A percentile compares a stretch with the other conserved stretches of the same genome.
Evolutionary conservation across 2,888 invertebrate species (phyloP).

Genomic region (Mythimna lalbum): DNA sequence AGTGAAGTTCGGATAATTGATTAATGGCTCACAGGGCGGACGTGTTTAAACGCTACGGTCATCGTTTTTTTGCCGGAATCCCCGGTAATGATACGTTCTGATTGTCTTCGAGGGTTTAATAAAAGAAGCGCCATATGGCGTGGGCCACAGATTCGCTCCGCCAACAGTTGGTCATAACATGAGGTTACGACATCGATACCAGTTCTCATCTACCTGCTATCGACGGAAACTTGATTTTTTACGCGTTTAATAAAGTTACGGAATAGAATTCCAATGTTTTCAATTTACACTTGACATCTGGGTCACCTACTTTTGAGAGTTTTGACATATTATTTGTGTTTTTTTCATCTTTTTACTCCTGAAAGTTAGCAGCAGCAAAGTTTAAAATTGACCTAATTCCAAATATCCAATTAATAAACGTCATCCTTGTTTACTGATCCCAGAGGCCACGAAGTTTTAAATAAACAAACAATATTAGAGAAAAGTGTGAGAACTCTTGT

Average conservation of each 20-base stretch:
- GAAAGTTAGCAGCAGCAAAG: constrained; percentile 41
- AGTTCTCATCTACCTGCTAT: constrained; percentile 62
- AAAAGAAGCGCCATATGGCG: constrained; percentile 84
- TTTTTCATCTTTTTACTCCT: constrained; percentile 49
- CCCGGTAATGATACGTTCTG: constrained; percentile 88
- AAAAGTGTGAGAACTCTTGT: constrained; percentile 18
- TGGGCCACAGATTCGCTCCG: constrained; percentile 79
- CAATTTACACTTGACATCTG: constrained; percentile 49
- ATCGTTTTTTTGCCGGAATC: constrained; percentile 83
- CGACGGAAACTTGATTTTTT: constrained; percentile 51
- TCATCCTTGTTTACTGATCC: constrained; percentile 45
- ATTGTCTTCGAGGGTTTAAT: constrained; percentile 82
- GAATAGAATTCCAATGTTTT: constrained; percentile 35
- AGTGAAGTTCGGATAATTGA: constrained; percentile 87
- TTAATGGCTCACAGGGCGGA: constrained; percentile 87
- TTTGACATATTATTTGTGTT: constrained; percentile 57
- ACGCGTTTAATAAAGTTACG: constrained; percentile 27
- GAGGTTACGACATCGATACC: constrained; percentile 55
- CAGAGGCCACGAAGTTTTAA: constrained; percentile 33
- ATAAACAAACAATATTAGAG: constrained; percentile 50
- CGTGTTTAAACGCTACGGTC: constrained; percentile 86
- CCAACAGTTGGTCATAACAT: constrained; percentile 74
- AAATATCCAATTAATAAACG: constrained; percentile 48
- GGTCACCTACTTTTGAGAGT: constrained; percentile 58
- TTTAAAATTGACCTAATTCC: constrained; percentile 53